A percentile compares a stretch with the other conserved stretches of the same genome.
Conservation (phyloP, 2,797 vertebrate genomes). For the Dryobates pubescens region DNA sequence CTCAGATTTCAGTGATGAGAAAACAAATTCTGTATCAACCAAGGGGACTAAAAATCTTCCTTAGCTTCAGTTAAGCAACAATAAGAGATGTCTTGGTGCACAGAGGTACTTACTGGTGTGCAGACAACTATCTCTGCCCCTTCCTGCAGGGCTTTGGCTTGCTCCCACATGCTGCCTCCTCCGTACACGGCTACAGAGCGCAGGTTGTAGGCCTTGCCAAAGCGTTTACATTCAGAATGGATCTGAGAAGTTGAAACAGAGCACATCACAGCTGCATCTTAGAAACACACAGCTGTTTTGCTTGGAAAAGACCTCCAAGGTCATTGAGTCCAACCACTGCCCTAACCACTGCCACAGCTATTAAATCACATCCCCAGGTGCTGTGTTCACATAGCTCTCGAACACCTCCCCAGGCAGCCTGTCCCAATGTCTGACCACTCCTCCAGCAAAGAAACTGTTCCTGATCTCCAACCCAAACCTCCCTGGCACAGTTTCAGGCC, state of each 20-base stretch:
- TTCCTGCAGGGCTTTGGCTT: conserved; percentile 97
- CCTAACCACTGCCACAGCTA: too few relatives aligned
- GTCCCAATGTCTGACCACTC: too few relatives aligned
- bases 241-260: conserved; percentile 79
- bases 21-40: neutral
- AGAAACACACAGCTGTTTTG: too few relatives aligned
- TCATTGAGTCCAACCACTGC: too few relatives aligned
- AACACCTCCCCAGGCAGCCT: too few relatives aligned
- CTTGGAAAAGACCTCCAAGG: too few relatives aligned
- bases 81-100: neutral
- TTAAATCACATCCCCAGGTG: too few relatives aligned
- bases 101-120: conserved; percentile 88
- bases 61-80: neutral
- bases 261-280: neutral
- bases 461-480: too few relatives aligned
- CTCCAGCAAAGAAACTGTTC: too few relatives aligned
- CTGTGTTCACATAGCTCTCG: too few relatives aligned
- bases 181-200: conserved; percentile 98
- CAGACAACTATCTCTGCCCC: conserved; percentile 98
- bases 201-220: conserved; percentile 96
- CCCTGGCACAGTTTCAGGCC: too few relatives aligned
- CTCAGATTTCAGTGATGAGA: neutral
- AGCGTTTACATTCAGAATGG: conserved; percentile 96
- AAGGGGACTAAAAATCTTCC: neutral
- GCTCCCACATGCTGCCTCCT: conserved; percentile 99